A percentile compares a stretch with the other conserved stretches of the same genome.
phyloP scores from a whole-genome alignment of 2,888 invertebrate genomes.

The Scaptomyza polygonia region DNA sequence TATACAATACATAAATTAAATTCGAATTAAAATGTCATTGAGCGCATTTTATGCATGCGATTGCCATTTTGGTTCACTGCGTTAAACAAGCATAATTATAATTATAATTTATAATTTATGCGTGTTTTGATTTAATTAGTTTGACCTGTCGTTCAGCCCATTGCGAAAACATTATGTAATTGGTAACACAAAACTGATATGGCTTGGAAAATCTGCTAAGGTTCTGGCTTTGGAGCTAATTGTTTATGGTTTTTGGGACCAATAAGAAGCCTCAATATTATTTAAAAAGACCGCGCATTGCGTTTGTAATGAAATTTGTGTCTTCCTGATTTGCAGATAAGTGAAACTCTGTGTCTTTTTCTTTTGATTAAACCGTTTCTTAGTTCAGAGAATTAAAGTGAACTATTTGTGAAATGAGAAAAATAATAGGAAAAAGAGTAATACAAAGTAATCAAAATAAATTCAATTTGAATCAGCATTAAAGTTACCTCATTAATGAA shows the following conservation, averaged over 20 bases:
- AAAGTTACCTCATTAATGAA: too few species aligned
- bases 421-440: neutral
- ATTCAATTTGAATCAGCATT: neutral
- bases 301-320: too few species aligned
- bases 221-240: neutral
- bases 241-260: slow-evolving; percentile 8
- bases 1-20: slow-evolving; percentile 45
- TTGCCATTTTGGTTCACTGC: slow-evolving; percentile 18
- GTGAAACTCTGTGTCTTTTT: too few species aligned
- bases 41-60: slow-evolving; percentile 21
- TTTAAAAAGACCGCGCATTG: too few species aligned
- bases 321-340: too few species aligned
- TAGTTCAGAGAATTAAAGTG: too few species aligned
- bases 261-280: too few species aligned
- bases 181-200: slow-evolving; percentile 3
- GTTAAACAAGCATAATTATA: slow-evolving; percentile 31
- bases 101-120: slow-evolving; percentile 44
- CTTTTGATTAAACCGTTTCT: too few species aligned
- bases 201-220: slow-evolving; percentile 1
- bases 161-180: slow-evolving; percentile 4
- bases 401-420: neutral
- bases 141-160: neutral
- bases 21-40: slow-evolving; percentile 42
- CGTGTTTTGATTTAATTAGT: slow-evolving; percentile 52
- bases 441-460: neutral